Percentiles rank a stretch among this genome's conserved stretches.
Conservation (phyloP, 2,113 vertebrate genomes). For the Porphyrio hochstetteri region DNA sequence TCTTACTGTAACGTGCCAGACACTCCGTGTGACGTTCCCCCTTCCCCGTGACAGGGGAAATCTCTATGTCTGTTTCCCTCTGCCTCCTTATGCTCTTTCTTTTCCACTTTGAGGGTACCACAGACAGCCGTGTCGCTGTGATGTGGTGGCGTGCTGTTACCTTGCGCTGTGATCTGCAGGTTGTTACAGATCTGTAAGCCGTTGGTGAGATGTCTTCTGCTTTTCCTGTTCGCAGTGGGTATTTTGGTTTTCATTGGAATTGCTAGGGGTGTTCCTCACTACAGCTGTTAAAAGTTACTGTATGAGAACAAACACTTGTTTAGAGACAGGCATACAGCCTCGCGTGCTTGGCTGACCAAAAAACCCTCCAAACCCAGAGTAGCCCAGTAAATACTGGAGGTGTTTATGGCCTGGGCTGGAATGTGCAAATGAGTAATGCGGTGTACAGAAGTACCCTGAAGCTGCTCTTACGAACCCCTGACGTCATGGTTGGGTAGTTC, state of each 20-base stretch:
- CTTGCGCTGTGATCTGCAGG: not conserved
- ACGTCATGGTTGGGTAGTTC: not conserved
- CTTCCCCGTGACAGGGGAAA: not conserved
- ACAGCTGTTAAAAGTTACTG: not conserved
- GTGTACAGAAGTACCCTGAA: not conserved
- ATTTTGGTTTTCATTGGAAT: not conserved
- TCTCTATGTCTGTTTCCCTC: not conserved
- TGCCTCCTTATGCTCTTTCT: not conserved
- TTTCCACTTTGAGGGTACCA: not conserved
- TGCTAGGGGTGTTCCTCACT: accelerated
- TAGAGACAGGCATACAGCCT: not conserved
- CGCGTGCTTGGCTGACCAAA: not conserved
- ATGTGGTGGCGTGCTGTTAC: too few species aligned
- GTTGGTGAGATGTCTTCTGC: not conserved
- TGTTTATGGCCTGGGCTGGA: not conserved
- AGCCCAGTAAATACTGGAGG: not conserved
- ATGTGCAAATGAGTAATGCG: not conserved
- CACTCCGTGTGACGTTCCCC: not conserved
- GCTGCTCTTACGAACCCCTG: not conserved
- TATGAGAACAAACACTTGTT: not conserved
- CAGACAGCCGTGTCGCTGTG: not conserved
- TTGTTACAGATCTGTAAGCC: not conserved
- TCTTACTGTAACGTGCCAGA: not conserved
- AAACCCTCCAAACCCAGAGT: not conserved
- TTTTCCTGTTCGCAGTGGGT: not conserved